Evolutionary conservation across 2,113 vertebrate genomes (phyloP).

Genomic region (Tragelaphus buxtoni): DNA sequence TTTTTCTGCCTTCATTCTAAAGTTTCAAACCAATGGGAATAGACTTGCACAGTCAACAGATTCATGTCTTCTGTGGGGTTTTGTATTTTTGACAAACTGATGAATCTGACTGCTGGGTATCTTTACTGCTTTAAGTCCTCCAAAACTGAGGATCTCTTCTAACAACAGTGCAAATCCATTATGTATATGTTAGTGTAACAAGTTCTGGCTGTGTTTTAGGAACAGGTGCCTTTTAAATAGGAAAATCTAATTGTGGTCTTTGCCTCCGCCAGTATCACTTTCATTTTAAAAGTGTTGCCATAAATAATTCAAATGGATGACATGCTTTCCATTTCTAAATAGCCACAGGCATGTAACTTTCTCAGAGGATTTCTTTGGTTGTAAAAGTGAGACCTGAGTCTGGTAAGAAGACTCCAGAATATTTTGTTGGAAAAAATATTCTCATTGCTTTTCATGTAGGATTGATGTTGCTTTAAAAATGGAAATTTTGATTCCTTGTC

Average conservation of each 20-base stretch:
- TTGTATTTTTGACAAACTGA: not conserved
- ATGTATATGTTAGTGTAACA: not conserved
- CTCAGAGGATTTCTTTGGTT: not conserved
- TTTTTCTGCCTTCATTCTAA: not conserved
- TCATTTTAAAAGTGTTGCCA: not conserved
- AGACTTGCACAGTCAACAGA: not conserved
- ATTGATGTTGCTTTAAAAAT: conserved; percentile 32
- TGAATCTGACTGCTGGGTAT: not conserved
- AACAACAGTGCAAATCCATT: not conserved
- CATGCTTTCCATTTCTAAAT: not conserved
- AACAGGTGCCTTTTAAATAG: conserved; percentile 44
- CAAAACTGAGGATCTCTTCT: not conserved
- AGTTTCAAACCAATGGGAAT: not conserved
- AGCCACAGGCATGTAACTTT: not conserved
- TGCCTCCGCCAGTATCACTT: not conserved
- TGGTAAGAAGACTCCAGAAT: not conserved
- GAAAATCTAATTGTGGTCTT: not conserved
- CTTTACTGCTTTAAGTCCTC: not conserved
- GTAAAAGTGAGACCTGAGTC: not conserved
- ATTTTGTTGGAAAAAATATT: not conserved
- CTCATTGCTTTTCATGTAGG: not conserved
- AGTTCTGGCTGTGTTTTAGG: not conserved
- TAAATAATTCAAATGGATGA: conserved; percentile 25
- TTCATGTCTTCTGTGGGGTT: not conserved
- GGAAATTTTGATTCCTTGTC: conserved; percentile 28